Conservation (phyloP, 2,888 invertebrate genomes). For the Cheilosia vulpina region DNA sequence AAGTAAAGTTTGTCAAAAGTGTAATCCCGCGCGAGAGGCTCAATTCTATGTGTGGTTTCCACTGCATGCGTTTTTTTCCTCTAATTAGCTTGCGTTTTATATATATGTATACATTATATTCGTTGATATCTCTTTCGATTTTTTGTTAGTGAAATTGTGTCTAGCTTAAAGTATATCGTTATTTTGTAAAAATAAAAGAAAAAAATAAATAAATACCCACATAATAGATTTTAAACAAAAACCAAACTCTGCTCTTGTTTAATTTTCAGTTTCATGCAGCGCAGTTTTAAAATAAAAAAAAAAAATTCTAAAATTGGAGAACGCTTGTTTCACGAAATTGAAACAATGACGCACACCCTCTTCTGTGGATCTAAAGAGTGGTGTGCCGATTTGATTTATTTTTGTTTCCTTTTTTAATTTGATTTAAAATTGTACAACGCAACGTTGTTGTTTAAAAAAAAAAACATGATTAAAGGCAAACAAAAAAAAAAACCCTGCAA, state of each 20-base stretch:
- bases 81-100: conserved; percentile 54
- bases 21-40: conserved; percentile 57
- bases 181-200: conserved; percentile 46
- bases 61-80: conserved; percentile 66
- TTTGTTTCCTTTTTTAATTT: conserved; percentile 36
- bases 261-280: conserved; percentile 75
- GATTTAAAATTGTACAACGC: conserved; percentile 43
- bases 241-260: conserved; percentile 67
- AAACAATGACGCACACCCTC: conserved; percentile 62
- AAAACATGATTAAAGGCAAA: conserved; percentile 32
- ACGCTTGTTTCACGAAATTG: conserved; percentile 54
- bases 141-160: conserved; percentile 54
- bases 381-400: conserved; percentile 51
- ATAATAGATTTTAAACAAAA: conserved; percentile 64
- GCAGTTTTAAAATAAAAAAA: conserved; percentile 64
- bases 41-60: conserved; percentile 59
- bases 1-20: conserved; percentile 5
- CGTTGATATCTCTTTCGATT: conserved; percentile 14
- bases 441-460: conserved; percentile 66
- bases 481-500: conserved; percentile 9
- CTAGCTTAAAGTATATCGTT: conserved; percentile 37
- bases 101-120: neutral
- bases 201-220: conserved; percentile 20
- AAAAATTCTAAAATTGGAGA: conserved; percentile 38
- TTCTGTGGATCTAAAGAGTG: conserved; percentile 72